A percentile compares a stretch with the other conserved stretches of the same genome.
These are phyloP conservation scores for Propithecus deckenii DNA, from an alignment of 2,797 vertebrate species.

Conservation along the genomic window DNA sequence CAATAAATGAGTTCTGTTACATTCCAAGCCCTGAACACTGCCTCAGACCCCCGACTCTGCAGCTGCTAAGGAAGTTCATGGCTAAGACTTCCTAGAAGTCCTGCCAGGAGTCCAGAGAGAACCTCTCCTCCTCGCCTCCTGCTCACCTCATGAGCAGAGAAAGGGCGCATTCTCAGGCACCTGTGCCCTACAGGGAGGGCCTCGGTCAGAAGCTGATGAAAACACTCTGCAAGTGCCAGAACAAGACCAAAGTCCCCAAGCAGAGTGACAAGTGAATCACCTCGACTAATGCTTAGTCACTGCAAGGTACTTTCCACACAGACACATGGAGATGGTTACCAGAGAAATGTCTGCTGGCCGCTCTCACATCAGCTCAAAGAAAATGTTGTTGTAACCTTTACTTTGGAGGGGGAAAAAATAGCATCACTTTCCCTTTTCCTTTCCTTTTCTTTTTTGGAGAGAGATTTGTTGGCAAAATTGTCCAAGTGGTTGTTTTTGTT, in stretches of 20 bases:
- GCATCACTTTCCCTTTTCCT: constrained; percentile 82
- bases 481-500: constrained; percentile 84
- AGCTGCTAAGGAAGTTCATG: neutral
- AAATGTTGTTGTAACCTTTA: constrained; percentile 88
- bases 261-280: constrained; percentile 83
- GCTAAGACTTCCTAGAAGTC: neutral
- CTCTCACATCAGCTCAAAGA: constrained; percentile 82
- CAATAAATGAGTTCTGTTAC: neutral
- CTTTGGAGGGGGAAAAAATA: constrained; percentile 77
- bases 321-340: constrained; percentile 82
- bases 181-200: neutral
- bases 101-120: neutral
- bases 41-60: neutral
- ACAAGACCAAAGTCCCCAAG: constrained; percentile 78
- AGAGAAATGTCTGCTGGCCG: constrained; percentile 81
- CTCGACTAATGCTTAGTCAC: constrained; percentile 84
- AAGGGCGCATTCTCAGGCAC: neutral
- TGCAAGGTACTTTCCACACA: constrained; percentile 84
- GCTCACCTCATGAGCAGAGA: neutral
- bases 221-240: constrained; percentile 6
- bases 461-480: constrained; percentile 74
- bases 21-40: neutral
- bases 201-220: neutral
- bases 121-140: neutral
- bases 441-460: constrained; percentile 80